Evolutionary conservation across 2,797 vertebrate species (phyloP).

Genomic region (Sitta carolinensis): DNA sequence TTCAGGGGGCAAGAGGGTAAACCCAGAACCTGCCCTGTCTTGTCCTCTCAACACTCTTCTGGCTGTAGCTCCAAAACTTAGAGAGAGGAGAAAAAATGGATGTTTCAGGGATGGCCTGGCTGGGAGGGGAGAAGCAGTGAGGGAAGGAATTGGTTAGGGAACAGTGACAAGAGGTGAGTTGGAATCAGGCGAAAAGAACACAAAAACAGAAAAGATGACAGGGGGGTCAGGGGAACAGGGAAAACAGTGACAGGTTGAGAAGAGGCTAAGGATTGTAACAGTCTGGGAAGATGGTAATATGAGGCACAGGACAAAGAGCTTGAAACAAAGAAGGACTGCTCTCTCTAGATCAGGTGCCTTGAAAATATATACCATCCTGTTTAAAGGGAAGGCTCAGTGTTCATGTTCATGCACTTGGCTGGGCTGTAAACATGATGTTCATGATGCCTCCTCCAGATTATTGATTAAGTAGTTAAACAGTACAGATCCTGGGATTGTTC

Average conservation of each 20-base stretch:
- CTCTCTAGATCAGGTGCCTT: neutral
- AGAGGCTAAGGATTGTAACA: neutral
- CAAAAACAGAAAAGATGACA: neutral
- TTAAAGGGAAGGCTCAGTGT: neutral
- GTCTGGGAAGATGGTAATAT: neutral
- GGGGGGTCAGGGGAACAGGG: neutral
- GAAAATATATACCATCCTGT: neutral
- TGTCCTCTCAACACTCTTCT: neutral
- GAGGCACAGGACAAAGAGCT: neutral
- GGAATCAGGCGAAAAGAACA: fast-evolving
- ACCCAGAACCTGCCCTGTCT: neutral
- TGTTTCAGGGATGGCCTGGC: neutral
- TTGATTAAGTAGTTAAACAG: neutral
- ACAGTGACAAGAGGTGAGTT: neutral
- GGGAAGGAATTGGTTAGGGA: neutral
- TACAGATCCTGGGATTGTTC: neutral
- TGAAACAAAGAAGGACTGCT: neutral
- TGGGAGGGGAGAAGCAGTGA: neutral
- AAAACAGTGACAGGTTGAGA: neutral
- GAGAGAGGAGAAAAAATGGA: neutral
- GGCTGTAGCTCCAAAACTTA: neutral
- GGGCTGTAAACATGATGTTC: neutral
- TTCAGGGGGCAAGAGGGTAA: neutral
- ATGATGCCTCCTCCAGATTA: neutral
- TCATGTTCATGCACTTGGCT: neutral